Base-by-base conservation (phyloP, 1,140 invertebrate species). In the Thaumetopoea pityocampa region DNA sequence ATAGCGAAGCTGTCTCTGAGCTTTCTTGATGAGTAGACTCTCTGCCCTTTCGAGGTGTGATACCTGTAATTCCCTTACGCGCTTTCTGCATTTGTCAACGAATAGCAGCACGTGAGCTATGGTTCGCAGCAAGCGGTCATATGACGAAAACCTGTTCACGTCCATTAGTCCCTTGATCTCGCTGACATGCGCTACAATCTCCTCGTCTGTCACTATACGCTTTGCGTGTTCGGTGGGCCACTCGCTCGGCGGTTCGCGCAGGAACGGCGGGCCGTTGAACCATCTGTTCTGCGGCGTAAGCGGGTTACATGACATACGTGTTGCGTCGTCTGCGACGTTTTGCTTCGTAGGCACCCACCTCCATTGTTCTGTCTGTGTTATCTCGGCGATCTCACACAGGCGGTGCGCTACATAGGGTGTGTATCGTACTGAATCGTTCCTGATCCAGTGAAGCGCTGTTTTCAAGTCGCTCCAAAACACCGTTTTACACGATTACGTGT, bases 371-470 rank as follows among this genome's bases (percentile, higher is more conserved):
- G 10, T 4, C 10, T n/a, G 2, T 24, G 60, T 59, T 1, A 54
- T 5, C 8, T 71, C 47, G 5, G 67, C 64, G 6, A 87, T 86
- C 48, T 76, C 53, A 0, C 46, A 47, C 0, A 85, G 34, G 6
- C 77, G 33, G 40, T 80, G 70, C 0, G 70, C 60, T 0, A 86
- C 72, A 45, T 68, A 86, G 0, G 63, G 40, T 24, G 64, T 70
- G 33, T 71, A 73, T 0, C 20, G 23, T 11, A 45, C 9, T 0
- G 60, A 20, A 16, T 61, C 33, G 2, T 36, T 40, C 19, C 44
- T 27, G 0, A 85, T 55, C 74, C 78, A 83, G 3, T 17, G n/a
- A 0, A 77, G 24, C 4, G 69, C 64, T 0, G 60, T 63, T 2
- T 23, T 48, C 0, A 69, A 78, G 50, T 86, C 81, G 0, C 56